Evolutionary conservation across 2,113 vertebrate species (phyloP).

Genomic region (Hippopotamus amphibius): DNA sequence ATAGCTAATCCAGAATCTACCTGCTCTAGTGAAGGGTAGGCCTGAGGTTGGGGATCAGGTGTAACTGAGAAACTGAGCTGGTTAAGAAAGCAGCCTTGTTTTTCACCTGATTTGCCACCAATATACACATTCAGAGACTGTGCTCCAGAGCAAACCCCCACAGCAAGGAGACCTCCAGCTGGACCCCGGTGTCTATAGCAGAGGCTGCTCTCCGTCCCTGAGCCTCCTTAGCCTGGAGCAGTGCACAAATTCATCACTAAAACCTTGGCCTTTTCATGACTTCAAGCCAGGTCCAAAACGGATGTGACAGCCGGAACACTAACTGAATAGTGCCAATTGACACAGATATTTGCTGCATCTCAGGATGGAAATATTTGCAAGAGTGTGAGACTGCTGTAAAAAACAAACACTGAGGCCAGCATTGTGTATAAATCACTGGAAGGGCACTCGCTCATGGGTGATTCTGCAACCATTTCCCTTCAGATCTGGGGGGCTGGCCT

Average conservation of each 20-base stretch:
- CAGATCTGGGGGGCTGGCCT: not conserved
- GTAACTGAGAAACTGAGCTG: not conserved
- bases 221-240: not conserved
- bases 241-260: no score
- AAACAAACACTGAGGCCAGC: not conserved
- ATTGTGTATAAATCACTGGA: not conserved
- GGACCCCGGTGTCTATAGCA: rapidly evolving
- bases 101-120: not conserved
- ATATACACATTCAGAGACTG: not conserved
- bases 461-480: not conserved
- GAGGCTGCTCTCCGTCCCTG: not conserved
- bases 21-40: not conserved
- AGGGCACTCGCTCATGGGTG: not conserved
- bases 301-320: not conserved
- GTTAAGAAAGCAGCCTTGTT: not conserved
- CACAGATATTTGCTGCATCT: not conserved
- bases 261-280: not conserved
- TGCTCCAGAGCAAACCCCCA: not conserved
- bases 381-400: not conserved
- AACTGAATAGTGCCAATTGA: not conserved
- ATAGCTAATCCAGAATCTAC: not conserved
- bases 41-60: not conserved
- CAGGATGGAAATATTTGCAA: not conserved
- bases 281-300: not conserved
- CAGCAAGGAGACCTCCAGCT: not conserved